Conservation (phyloP, 2,797 vertebrate species). For the Lophius americanus region DNA sequence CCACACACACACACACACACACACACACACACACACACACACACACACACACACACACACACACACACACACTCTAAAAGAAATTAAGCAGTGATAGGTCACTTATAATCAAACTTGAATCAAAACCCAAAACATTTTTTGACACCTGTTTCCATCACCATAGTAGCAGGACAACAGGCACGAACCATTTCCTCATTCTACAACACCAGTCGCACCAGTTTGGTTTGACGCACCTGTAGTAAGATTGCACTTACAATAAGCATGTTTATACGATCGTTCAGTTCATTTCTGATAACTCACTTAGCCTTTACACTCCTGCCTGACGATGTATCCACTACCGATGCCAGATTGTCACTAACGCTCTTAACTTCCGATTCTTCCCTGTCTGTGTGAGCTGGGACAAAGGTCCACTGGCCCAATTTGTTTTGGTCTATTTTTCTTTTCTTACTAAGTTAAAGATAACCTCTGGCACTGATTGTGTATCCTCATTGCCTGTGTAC, state of each 20-base stretch:
- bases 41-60: slow-evolving; percentile 2
- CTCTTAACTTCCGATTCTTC: slow-evolving; percentile 21
- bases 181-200: slow-evolving; percentile 57
- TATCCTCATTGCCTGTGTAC: slow-evolving; percentile 39
- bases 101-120: background rate
- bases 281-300: slow-evolving; percentile 23
- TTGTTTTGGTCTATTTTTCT: slow-evolving; percentile 27
- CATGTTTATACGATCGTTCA: slow-evolving; percentile 18
- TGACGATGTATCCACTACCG: too few relatives aligned
- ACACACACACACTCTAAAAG: background rate
- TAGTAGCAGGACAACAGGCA: background rate
- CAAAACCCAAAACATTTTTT: background rate
- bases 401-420: slow-evolving; percentile 20
- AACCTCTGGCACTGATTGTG: slow-evolving; percentile 62
- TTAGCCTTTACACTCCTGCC: slow-evolving; percentile 3
- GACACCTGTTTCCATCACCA: background rate
- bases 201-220: slow-evolving; percentile 67
- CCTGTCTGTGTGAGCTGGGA: slow-evolving; percentile 32
- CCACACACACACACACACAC: background rate
- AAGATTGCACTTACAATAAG: slow-evolving; percentile 15
- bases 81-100: background rate
- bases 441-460: slow-evolving; percentile 66
- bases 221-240: slow-evolving; percentile 7
- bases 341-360: too few relatives aligned
- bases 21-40: background rate